phyloP scores from a whole-genome alignment of 2,113 vertebrate genomes.

The Mohoua ochrocephala region DNA sequence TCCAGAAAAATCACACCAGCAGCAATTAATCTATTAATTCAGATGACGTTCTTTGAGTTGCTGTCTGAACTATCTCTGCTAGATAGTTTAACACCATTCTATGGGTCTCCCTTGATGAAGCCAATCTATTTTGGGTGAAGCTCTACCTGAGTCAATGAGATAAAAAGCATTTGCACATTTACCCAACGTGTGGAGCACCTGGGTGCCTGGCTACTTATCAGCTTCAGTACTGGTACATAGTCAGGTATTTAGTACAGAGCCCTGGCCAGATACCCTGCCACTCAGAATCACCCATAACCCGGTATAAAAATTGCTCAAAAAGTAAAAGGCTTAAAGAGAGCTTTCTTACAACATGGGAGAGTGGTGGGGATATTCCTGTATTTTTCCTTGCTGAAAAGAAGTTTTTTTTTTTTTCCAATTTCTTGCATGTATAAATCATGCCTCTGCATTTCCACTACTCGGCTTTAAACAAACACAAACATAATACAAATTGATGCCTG shows the following conservation, averaged over 20 bases:
- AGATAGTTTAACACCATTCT: not conserved
- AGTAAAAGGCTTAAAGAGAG: not conserved
- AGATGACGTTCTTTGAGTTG: not conserved
- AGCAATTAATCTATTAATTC: not conserved
- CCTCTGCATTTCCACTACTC: not conserved
- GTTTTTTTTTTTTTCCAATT: not conserved
- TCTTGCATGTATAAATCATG: not conserved
- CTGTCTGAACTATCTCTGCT: not conserved
- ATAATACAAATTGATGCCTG: not conserved
- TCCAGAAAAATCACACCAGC: not conserved
- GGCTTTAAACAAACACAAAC: conserved; percentile 7
- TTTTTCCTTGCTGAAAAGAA: not conserved
- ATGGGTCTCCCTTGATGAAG: not conserved
- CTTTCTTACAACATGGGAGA: not conserved
- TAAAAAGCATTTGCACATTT: not conserved
- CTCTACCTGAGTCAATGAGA: not conserved
- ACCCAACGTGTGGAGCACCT: fast-evolving
- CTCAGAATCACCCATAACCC: not conserved
- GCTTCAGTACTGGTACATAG: not conserved
- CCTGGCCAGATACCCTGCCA: not conserved
- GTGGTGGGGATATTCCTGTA: not conserved
- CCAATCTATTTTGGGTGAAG: not conserved
- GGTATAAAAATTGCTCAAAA: not conserved
- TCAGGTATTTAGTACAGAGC: not conserved
- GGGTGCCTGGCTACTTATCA: not conserved